A percentile compares a stretch with the other conserved stretches of the same genome.
Evolutionary conservation across 2,888 invertebrate species (phyloP).

Genomic region (Strigamia transsilvanica): DNA sequence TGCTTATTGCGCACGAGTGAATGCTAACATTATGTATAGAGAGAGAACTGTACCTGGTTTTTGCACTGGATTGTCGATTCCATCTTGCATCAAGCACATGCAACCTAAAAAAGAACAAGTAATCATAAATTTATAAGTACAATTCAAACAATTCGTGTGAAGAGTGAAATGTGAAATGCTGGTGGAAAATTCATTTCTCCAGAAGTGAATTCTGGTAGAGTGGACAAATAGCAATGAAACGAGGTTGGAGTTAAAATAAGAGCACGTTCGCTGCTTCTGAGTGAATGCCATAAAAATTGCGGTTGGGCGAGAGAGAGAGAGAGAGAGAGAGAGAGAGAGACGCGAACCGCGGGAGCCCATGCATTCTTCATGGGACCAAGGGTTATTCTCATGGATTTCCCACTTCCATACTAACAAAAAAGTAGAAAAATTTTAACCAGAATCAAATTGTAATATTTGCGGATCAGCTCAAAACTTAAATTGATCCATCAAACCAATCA

Average conservation of each 20-base stretch:
- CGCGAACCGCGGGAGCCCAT: not conserved
- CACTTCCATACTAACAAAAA: not conserved
- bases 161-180: not conserved
- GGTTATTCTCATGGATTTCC: not conserved
- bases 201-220: not conserved
- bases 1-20: no score
- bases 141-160: not conserved
- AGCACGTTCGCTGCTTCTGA: not conserved
- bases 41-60: no score
- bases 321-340: not conserved
- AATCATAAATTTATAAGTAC: not conserved
- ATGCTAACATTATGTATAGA: no score
- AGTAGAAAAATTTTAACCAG: not conserved
- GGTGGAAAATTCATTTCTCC: not conserved
- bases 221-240: conserved; percentile 1
- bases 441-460: not conserved
- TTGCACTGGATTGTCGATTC: no score
- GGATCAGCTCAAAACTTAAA: not conserved
- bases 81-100: no score
- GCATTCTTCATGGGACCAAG: conserved; percentile 1
- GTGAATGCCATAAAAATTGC: not conserved
- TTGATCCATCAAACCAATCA: no score
- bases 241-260: not conserved
- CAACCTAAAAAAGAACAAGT: not conserved
- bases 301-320: not conserved